These are phyloP conservation scores for Dicranocentrus wangi DNA, from an alignment of 2,888 invertebrate species.

Conservation along the genomic window DNA sequence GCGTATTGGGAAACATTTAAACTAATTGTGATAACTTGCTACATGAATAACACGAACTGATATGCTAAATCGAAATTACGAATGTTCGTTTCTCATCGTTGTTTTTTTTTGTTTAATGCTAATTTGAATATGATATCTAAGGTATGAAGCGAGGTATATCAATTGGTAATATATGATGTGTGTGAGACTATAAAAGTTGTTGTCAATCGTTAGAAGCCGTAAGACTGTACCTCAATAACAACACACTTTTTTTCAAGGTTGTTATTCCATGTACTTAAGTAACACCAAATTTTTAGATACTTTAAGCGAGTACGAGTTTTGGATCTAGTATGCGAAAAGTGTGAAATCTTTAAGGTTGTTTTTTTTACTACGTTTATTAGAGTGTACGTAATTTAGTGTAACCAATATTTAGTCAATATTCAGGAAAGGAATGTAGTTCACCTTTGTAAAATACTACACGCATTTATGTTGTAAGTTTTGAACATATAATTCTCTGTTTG, in stretches of 20 bases:
- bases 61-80: not conserved
- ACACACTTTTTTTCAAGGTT: slow-evolving; percentile 30
- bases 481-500: not conserved
- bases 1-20: slow-evolving; percentile 16
- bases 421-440: not conserved
- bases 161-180: not conserved
- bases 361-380: slow-evolving; percentile 6
- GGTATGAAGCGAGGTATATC: too few relatives aligned
- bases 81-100: not conserved
- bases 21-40: slow-evolving; percentile 63
- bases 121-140: too few relatives aligned
- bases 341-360: not conserved
- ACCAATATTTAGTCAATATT: not conserved
- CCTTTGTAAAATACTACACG: not conserved
- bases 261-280: slow-evolving; percentile 53
- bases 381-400: not conserved
- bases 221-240: slow-evolving; percentile 46
- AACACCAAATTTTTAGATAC: slow-evolving; percentile 36
- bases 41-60: slow-evolving; percentile 52
- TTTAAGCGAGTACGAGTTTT: not conserved
- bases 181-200: slow-evolving; percentile 7
- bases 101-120: not conserved
- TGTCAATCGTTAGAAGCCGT: slow-evolving; percentile 40
- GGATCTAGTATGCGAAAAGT: not conserved
- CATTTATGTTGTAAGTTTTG: not conserved